Base-by-base conservation (phyloP, 2,888 invertebrate genomes). In the Apamea crenata region DNA sequence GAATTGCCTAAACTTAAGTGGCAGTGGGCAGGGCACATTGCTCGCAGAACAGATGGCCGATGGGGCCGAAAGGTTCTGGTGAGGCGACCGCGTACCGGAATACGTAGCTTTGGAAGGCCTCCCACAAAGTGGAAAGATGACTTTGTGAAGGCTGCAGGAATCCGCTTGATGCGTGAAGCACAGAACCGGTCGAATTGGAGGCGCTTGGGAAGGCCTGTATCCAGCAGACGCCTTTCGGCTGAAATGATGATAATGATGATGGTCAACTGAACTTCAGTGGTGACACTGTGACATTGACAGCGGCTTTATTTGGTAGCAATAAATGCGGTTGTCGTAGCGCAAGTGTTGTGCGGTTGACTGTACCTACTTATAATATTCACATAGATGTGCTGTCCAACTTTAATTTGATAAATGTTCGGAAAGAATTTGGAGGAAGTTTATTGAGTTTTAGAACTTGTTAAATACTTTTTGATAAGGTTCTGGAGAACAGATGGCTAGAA, bases 371-470 rank as follows among this genome's bases (percentile, higher is more conserved):
- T 18, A 25, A 78, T 66, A 77, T 14, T 79, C 14, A 36, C 0
- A n/a, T 63, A 65, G 32, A 65, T 32, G 14, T n/a, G n/a, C 40
- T 61, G 69, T 70, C 40, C 18, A 40, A 63, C 10, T 82, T 47
- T 59, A 70, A 50, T 79, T 72, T 36, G 16, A 53, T 79, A 21
- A 80, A 74, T 66, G 29, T 36, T 56, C 18, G n/a, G 4, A 79
- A 81, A 66, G 18, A 74, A 32, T 36, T 66, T 29, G 1, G 29
- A 18, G 40, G 25, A 65, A 44, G 8, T 29, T 73, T 21, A n/a
- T 32, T 14, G 66, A 59, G 56, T 66, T 65, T 74, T 29, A n/a
- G 74, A 74, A 56, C 56, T 29, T 81, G 16, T 59, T 16, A 25
- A 56, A 1, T 18, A n/a, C 10, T 32, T 71, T 50, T 47, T 32